These are phyloP conservation scores for Trissolcus japonicus DNA, from an alignment of 2,888 invertebrate species.

Conservation along the genomic window DNA sequence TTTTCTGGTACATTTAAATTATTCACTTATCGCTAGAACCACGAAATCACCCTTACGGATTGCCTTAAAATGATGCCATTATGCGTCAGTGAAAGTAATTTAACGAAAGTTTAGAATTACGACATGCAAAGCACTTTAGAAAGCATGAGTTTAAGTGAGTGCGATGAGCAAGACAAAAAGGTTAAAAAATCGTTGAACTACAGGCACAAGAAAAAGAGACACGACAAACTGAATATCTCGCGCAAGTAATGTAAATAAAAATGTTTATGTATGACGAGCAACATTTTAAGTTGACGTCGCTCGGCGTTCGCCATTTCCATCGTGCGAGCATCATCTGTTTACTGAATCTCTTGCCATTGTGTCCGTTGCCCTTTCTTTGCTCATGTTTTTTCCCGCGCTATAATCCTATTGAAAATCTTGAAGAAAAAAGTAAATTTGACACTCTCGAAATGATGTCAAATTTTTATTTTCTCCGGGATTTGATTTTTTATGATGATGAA, in stretches of 20 bases:
- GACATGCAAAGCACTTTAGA: conserved; percentile 18
- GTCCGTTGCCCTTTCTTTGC: conserved; percentile 46
- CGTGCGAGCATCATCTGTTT: conserved; percentile 67
- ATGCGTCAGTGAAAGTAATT: conserved; percentile 15
- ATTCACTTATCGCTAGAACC: too few relatives aligned
- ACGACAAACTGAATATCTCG: conserved; percentile 30
- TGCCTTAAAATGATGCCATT: too few relatives aligned
- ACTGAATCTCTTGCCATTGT: conserved; percentile 65
- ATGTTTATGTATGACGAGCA: conserved; percentile 48
- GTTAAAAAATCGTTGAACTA: not conserved
- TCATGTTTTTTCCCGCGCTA: conserved; percentile 23
- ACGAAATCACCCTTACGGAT: too few relatives aligned
- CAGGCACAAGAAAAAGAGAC: conserved; percentile 19
- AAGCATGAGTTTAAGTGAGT: not conserved
- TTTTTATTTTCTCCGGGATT: conserved; percentile 11
- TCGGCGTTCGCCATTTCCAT: conserved; percentile 31
- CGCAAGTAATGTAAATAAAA: conserved; percentile 41
- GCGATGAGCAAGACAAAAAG: conserved; percentile 2
- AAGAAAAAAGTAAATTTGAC: conserved; percentile 7
- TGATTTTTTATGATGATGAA: not conserved
- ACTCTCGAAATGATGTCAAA: conserved; percentile 1
- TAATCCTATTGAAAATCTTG: conserved; percentile 12
- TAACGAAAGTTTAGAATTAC: conserved; percentile 27
- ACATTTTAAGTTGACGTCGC: conserved; percentile 31
- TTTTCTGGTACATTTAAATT: too few relatives aligned